Base-by-base conservation (phyloP, 35 echinoderm and acorn worm species). In the Diadema setosum region DNA sequence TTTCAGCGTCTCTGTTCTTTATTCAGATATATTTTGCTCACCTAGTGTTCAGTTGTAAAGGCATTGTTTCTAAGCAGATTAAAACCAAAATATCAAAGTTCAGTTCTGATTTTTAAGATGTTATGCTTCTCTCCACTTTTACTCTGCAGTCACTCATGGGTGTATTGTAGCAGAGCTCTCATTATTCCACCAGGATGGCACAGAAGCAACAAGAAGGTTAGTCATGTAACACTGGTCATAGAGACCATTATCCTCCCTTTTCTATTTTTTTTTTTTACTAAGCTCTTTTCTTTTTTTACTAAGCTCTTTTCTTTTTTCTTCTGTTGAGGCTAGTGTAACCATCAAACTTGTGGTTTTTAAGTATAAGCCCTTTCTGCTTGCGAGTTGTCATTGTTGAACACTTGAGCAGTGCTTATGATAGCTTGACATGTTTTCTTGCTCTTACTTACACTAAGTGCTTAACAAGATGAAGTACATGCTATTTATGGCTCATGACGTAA, bases 181-280 rank as follows among this genome's bases (percentile, higher is more conserved):
- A 12, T 83, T 98, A 8, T 98, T 90, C 84, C 89, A 91, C 64
- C 96, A 91, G 70, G 96, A 98, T 63, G 96, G 96, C 30, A 81
- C 85, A 58, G 96, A 98, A 57, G 96, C 96, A 8, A 88, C 87
- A 41, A 94, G 92, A 86, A 98, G 96, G 96, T 98, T 88, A 46
- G 44, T 5, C 20, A n/a, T 9, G 48, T 52, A n/a, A 52, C n/a
- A n/a, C n/a, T n/a, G n/a, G n/a, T n/a, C n/a, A n/a, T n/a, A n/a
- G n/a, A n/a, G n/a, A n/a, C n/a, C n/a, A n/a, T n/a, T n/a, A n/a
- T n/a, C n/a, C n/a, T 11, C n/a, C 48, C 9, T n/a, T 52, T 11
- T 52, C 48, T 9, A 52, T 11, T 11, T n/a, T 52, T 52, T 9
- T 52, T 52, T 52, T n/a, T 11, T n/a, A 52, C n/a, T 52, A 11